Conservation (phyloP, 2,113 vertebrate species). For the Pterocles orientalis region DNA sequence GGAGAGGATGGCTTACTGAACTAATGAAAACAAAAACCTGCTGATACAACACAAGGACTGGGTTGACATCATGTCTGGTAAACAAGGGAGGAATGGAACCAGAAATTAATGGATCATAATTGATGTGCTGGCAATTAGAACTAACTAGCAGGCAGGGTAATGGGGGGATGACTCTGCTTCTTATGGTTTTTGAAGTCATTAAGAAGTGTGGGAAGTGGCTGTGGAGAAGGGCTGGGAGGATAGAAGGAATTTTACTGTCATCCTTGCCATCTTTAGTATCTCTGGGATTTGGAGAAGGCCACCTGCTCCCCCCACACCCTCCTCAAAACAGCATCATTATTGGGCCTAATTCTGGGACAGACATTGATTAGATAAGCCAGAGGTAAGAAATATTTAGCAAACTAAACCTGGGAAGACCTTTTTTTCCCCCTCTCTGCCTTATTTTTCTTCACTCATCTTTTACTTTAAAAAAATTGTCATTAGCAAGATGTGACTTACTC, state of each 20-base stretch:
- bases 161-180: not conserved
- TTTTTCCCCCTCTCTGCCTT: not conserved
- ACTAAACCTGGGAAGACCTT: not conserved
- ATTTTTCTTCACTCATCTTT: not conserved
- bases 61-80: constrained; percentile 48
- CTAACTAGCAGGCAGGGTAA: not conserved
- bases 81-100: constrained; percentile 39
- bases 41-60: not conserved
- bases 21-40: not conserved
- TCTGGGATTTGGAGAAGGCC: constrained; percentile 8
- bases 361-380: not conserved
- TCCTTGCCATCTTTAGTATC: constrained; percentile 32
- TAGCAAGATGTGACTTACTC: not conserved
- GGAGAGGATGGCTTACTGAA: not conserved
- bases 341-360: not conserved
- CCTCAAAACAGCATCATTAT: not conserved
- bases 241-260: constrained; percentile 35
- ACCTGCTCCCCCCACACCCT: not conserved
- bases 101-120: constrained; percentile 51
- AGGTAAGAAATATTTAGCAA: not conserved
- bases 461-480: not conserved
- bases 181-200: not conserved
- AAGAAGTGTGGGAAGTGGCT: not conserved
- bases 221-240: not conserved
- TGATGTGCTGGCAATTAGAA: constrained; percentile 43